Conservation (phyloP, 2,888 invertebrate genomes). For the Plagodis pulveraria region DNA sequence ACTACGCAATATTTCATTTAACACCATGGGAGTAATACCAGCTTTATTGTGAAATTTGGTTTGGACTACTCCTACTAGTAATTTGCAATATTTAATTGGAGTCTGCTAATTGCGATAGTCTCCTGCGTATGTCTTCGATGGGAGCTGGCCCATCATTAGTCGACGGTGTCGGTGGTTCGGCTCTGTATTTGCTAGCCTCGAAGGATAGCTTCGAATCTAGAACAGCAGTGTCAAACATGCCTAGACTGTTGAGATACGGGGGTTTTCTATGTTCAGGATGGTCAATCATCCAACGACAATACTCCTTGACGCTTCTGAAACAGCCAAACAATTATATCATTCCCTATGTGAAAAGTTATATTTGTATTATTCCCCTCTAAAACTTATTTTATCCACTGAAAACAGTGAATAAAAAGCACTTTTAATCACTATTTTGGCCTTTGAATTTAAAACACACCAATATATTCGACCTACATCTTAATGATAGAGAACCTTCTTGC, state of each 20-base stretch:
- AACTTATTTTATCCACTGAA: no score
- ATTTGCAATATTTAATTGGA: slow-evolving; percentile 27
- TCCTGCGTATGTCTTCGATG: slow-evolving; percentile 62
- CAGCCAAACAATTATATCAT: background rate
- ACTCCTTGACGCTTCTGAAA: slow-evolving; percentile 84
- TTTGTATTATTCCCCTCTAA: no score
- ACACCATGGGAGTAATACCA: no score
- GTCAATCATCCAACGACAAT: slow-evolving; percentile 83
- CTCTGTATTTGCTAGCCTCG: slow-evolving; percentile 51
- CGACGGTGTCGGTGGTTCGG: slow-evolving; percentile 34
- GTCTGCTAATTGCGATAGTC: slow-evolving; percentile 66
- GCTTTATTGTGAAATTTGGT: no score
- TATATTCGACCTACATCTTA: no score
- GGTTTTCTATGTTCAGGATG: slow-evolving; percentile 82
- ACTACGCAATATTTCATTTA: no score
- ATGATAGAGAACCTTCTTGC: no score
- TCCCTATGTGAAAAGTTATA: no score
- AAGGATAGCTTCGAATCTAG: slow-evolving; percentile 66
- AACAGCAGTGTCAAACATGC: slow-evolving; percentile 77
- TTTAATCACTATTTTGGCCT: no score
- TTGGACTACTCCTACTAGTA: no score
- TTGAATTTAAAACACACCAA: no score
- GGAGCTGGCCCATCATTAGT: slow-evolving; percentile 53
- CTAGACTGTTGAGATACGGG: slow-evolving; percentile 79
- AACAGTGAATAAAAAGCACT: no score